These are phyloP conservation scores for Neuroscelio doddi DNA, from an alignment of 2,888 invertebrate species.

Conservation along the genomic window DNA sequence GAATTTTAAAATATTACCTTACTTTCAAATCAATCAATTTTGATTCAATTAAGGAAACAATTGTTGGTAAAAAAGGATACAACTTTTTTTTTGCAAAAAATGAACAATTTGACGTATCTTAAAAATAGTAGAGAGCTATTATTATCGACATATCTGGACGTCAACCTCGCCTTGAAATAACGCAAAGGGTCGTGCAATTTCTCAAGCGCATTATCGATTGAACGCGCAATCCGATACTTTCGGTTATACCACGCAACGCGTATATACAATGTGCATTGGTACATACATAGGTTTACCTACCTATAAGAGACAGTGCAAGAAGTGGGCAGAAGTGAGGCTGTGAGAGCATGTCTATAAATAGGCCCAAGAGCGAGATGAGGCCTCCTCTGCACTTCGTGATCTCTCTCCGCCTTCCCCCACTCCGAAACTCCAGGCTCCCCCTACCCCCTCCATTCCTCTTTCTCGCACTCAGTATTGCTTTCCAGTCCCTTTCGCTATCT, in stretches of 20 bases:
- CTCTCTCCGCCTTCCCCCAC: slow-evolving; percentile 20
- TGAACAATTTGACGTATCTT: not conserved
- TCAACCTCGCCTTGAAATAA: slow-evolving; percentile 42
- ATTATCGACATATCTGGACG: slow-evolving; percentile 38
- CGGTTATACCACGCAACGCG: slow-evolving; percentile 31
- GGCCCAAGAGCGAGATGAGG: slow-evolving; percentile 67
- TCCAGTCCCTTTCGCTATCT: slow-evolving; percentile 26
- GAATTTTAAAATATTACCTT: too few relatives aligned
- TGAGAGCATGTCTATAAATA: slow-evolving; percentile 71
- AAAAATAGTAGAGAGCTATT: slow-evolving; percentile 17
- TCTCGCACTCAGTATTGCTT: slow-evolving; percentile 23
- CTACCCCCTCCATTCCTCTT: slow-evolving; percentile 27
- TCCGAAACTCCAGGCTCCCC: slow-evolving; percentile 15
- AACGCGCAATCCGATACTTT: slow-evolving; percentile 48
- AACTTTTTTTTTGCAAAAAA: too few relatives aligned
- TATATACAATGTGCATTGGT: slow-evolving; percentile 46
- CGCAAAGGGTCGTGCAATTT: slow-evolving; percentile 36
- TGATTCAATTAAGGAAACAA: too few relatives aligned
- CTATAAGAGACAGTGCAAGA: slow-evolving; percentile 64
- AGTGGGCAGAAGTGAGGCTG: slow-evolving; percentile 69
- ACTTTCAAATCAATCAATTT: too few relatives aligned
- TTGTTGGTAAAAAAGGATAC: too few relatives aligned
- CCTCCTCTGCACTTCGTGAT: slow-evolving; percentile 65
- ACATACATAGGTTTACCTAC: slow-evolving; percentile 37
- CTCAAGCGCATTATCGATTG: slow-evolving; percentile 43